These are phyloP conservation scores for Cetoscarus ocellatus DNA, from an alignment of 2,797 vertebrate genomes.

Conservation along the genomic window DNA sequence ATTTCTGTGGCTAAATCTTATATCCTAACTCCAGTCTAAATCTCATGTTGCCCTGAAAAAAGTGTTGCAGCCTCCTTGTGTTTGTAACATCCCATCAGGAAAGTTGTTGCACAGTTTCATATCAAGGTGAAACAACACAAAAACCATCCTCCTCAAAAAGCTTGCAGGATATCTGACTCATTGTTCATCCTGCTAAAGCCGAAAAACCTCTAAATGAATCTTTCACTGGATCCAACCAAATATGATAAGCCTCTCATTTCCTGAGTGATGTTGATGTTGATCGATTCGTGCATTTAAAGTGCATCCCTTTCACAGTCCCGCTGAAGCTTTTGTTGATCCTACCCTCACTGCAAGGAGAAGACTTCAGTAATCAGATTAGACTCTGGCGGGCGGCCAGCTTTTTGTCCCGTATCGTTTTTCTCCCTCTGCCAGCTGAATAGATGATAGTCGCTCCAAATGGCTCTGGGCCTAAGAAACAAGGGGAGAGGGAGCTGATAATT, in stretches of 20 bases:
- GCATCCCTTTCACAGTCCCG: conserved; percentile 47
- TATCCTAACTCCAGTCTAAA: no score
- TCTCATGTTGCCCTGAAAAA: no score
- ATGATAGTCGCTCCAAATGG: conserved; percentile 56
- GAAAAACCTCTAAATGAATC: conserved; percentile 43
- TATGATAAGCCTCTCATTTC: conserved; percentile 63
- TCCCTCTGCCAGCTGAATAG: conserved; percentile 40
- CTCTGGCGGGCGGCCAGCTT: conserved; percentile 49
- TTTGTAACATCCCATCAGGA: no score
- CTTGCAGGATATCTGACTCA: background rate
- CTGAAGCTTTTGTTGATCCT: conserved; percentile 52
- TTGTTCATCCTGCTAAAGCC: background rate
- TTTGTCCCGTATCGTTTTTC: conserved; percentile 57
- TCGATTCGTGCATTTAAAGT: conserved; percentile 62
- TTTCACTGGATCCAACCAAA: conserved; percentile 46
- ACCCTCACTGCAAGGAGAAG: conserved; percentile 44
- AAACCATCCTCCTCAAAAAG: background rate
- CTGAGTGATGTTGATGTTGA: conserved; percentile 59
- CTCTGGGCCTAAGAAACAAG: conserved; percentile 37
- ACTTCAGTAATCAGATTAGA: conserved; percentile 61
- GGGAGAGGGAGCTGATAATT: conserved; percentile 53
- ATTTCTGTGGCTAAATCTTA: no score
- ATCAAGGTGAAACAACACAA: background rate
- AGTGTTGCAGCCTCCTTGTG: no score
- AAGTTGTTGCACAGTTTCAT: background rate